Evolutionary conservation across 2,797 vertebrate species (phyloP).

Genomic region (Lerista edwardsae): DNA sequence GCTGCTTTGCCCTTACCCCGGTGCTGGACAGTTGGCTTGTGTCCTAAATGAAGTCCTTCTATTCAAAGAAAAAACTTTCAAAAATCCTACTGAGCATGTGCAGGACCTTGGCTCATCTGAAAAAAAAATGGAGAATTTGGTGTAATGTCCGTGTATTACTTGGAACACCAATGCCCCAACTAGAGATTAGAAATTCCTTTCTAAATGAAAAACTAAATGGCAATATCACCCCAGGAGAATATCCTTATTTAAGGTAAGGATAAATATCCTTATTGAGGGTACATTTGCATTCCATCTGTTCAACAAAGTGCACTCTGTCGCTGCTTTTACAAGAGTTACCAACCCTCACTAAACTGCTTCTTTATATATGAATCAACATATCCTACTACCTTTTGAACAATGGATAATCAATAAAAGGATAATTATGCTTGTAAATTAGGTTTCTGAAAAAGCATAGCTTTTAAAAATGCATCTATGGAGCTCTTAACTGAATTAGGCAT

Average conservation of each 20-base stretch:
- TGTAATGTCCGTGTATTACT: not conserved
- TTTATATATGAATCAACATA: not conserved
- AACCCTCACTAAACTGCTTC: not conserved
- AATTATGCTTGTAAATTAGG: not conserved
- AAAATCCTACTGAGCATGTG: not conserved
- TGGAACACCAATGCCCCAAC: not conserved
- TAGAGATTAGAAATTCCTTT: not conserved
- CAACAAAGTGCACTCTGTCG: not conserved
- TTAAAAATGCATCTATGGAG: not conserved
- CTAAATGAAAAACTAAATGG: too few relatives aligned
- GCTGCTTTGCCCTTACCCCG: too few relatives aligned
- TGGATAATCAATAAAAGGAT: conserved; percentile 3
- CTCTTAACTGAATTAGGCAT: not conserved
- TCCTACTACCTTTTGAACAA: not conserved
- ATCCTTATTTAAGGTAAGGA: too few relatives aligned
- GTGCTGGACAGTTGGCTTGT: too few relatives aligned
- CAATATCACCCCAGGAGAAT: too few relatives aligned
- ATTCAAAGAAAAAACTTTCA: not conserved
- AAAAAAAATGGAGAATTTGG: not conserved
- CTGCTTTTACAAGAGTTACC: not conserved
- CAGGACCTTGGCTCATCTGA: not conserved
- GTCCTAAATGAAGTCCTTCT: too few relatives aligned
- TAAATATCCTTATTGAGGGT: not conserved
- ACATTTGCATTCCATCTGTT: not conserved
- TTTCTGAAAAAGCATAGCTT: not conserved